phyloP scores from a whole-genome alignment of 2,888 invertebrate species.

The Rapana venosa region DNA sequence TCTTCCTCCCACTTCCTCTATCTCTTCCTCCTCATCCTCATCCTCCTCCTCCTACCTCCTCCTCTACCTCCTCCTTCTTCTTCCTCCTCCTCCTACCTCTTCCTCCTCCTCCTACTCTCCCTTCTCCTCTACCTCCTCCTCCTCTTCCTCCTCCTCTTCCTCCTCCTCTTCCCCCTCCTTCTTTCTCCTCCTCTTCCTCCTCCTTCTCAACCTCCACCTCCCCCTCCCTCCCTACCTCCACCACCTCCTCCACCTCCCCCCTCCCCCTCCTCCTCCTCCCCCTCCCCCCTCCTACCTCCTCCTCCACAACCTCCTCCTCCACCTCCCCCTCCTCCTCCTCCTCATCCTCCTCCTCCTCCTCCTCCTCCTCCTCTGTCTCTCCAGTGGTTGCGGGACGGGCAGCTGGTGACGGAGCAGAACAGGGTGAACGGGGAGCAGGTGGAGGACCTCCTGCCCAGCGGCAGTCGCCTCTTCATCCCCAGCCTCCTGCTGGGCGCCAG shows the following conservation, averaged over 20 bases:
- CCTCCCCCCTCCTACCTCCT: background rate
- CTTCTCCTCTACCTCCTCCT: background rate
- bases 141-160: background rate
- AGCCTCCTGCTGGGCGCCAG: conserved; percentile 50
- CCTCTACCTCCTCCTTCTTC: background rate
- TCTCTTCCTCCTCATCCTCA: background rate
- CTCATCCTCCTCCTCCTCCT: background rate
- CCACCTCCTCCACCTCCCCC: background rate
- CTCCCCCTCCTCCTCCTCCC: background rate
- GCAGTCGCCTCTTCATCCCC: conserved; percentile 63
- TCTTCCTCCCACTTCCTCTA: background rate
- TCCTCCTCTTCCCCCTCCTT: background rate
- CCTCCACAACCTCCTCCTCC: background rate
- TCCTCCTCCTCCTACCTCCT: background rate
- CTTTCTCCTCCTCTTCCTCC: background rate
- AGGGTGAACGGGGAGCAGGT: conserved; percentile 55
- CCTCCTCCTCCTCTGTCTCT: background rate
- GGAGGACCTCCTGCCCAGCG: conserved; percentile 69
- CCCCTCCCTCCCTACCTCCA: background rate
- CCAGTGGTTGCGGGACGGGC: conserved; percentile 36
- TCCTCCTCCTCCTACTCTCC: background rate
- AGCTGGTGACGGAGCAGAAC: conserved; percentile 23
- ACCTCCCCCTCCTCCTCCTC: background rate
- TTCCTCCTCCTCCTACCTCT: background rate
- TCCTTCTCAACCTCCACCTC: background rate